Conservation (phyloP, 2,888 invertebrate species). For the Idaea straminata region DNA sequence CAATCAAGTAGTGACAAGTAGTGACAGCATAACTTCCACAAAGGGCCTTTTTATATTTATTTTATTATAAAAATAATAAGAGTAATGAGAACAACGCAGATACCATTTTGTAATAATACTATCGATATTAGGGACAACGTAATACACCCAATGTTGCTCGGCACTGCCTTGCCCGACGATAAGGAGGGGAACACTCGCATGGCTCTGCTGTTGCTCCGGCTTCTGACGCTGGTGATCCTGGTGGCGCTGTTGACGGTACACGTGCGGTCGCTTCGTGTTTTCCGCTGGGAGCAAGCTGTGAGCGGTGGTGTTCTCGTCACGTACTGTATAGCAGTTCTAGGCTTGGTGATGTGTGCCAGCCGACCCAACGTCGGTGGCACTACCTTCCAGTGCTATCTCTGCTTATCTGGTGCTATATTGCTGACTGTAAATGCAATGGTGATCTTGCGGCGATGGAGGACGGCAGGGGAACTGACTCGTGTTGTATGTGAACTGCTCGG, state of each 20-base stretch:
- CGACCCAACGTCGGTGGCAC: slow-evolving; percentile 25
- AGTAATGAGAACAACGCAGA: no score
- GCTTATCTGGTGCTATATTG: slow-evolving; percentile 42
- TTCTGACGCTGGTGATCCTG: slow-evolving; percentile 38
- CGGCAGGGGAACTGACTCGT: slow-evolving; percentile 44
- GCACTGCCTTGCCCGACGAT: not conserved
- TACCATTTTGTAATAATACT: no score
- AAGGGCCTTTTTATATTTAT: no score
- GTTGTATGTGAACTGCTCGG: slow-evolving; percentile 53
- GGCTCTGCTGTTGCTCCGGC: slow-evolving; percentile 36
- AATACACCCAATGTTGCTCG: no score
- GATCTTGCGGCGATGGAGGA: slow-evolving; percentile 50
- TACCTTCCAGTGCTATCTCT: slow-evolving; percentile 50
- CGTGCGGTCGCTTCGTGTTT: slow-evolving; percentile 50
- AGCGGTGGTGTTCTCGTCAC: slow-evolving; percentile 59
- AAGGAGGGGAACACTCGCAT: not conserved
- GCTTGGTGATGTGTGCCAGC: slow-evolving; percentile 46
- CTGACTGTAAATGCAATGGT: slow-evolving; percentile 47
- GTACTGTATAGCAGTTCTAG: slow-evolving; percentile 41
- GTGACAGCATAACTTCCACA: no score
- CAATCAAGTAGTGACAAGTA: no score
- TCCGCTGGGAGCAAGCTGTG: slow-evolving; percentile 61
- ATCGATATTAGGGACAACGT: no score
- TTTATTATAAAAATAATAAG: no score
- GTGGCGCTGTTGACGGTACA: slow-evolving; percentile 47